Conservation (phyloP, 2,888 invertebrate genomes). For the Omphaloscelis lunosa region DNA sequence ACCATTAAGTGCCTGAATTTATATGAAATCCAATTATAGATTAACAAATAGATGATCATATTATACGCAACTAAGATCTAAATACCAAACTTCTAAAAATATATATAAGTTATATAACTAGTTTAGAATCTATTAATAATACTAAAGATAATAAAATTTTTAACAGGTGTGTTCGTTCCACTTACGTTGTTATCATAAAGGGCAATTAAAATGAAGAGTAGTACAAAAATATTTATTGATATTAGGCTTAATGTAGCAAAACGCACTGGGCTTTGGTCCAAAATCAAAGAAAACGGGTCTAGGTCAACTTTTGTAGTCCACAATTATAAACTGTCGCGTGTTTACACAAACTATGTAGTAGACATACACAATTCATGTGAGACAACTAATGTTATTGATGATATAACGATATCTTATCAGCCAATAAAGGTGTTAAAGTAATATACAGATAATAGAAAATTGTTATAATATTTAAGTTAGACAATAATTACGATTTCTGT, state of each 20-base stretch:
- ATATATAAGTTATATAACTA: constrained; percentile 18
- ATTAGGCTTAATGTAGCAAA: constrained; percentile 76
- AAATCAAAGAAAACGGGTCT: constrained; percentile 82
- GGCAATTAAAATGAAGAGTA: constrained; percentile 64
- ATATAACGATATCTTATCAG: constrained; percentile 68
- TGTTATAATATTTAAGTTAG: constrained; percentile 23
- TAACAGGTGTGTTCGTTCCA: constrained; percentile 40
- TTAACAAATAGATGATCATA: not conserved
- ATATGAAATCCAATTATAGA: not conserved
- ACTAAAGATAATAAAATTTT: constrained; percentile 30
- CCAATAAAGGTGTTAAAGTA: constrained; percentile 48
- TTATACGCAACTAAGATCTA: not conserved
- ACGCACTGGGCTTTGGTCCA: constrained; percentile 83
- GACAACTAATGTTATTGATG: constrained; percentile 56
- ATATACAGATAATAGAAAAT: constrained; percentile 34
- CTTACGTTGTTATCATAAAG: constrained; percentile 32
- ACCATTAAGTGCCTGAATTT: constrained; percentile 23
- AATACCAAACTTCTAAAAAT: constrained; percentile 32
- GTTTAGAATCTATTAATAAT: constrained; percentile 26
- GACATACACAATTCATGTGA: constrained; percentile 38
- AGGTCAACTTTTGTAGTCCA: constrained; percentile 76
- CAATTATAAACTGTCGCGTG: constrained; percentile 50
- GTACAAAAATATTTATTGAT: constrained; percentile 70
- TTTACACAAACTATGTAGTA: constrained; percentile 43
- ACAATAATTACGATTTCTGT: constrained; percentile 18